A percentile compares a stretch with the other conserved stretches of the same genome.
Evolutionary conservation across 2,888 invertebrate species (phyloP).

Genomic region (Trilocha varians): DNA sequence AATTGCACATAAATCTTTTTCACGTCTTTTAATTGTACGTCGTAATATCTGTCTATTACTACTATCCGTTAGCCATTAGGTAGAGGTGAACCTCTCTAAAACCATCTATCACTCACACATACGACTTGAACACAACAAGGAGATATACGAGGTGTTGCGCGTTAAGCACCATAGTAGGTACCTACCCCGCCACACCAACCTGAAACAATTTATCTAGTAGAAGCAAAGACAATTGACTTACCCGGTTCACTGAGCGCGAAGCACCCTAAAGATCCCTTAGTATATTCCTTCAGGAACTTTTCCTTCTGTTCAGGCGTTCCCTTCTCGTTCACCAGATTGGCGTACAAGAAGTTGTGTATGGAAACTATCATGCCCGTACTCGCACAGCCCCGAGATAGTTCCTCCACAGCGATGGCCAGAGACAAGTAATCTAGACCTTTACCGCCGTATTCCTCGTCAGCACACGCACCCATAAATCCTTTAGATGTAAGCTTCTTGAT

Average conservation of each 20-base stretch:
- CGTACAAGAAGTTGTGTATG: conserved; percentile 85
- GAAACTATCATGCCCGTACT: conserved; percentile 83
- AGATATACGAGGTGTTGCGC: too few relatives aligned
- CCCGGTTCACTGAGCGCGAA: conserved; percentile 88
- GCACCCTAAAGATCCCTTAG: conserved; percentile 79
- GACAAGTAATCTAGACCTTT: conserved; percentile 79
- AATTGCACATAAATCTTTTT: too few relatives aligned
- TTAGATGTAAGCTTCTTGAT: conserved; percentile 79
- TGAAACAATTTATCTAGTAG: too few relatives aligned
- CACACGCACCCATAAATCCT: conserved; percentile 80
- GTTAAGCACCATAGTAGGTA: too few relatives aligned
- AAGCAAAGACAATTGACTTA: conserved; percentile 25
- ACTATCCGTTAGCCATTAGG: too few relatives aligned
- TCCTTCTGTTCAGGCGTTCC: conserved; percentile 80
- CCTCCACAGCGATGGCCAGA: conserved; percentile 83
- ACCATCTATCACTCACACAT: too few relatives aligned
- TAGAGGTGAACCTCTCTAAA: too few relatives aligned
- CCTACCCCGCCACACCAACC: too few relatives aligned
- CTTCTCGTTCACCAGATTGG: conserved; percentile 77
- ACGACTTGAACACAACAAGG: too few relatives aligned
- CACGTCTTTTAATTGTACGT: too few relatives aligned
- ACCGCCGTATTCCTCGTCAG: conserved; percentile 78
- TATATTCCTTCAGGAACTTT: conserved; percentile 74
- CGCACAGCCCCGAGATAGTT: conserved; percentile 84
- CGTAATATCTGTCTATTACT: too few relatives aligned